Percentiles rank a stretch among this genome's conserved stretches.
phyloP scores from a whole-genome alignment of 2,888 invertebrate species.

The Melinopterus prodromus region DNA sequence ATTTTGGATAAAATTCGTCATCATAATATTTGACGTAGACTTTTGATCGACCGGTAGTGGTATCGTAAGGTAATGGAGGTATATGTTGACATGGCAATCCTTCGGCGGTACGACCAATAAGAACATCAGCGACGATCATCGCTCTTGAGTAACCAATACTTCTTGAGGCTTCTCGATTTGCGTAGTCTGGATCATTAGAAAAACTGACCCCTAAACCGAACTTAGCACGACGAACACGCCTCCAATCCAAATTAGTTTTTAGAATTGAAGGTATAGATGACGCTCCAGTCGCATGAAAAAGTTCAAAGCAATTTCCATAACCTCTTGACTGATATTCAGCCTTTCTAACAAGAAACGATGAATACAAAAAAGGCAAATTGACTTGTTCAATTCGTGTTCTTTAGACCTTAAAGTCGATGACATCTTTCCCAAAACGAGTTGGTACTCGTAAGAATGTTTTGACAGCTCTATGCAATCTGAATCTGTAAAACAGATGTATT shows the following conservation, averaged over 20 bases:
- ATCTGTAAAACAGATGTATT: not conserved
- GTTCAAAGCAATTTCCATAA: constrained; percentile 23
- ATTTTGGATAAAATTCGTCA: constrained; percentile 56
- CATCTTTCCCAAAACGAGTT: not conserved
- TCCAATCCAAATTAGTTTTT: constrained; percentile 51
- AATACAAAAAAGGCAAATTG: constrained; percentile 38
- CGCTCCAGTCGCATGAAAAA: constrained; percentile 50
- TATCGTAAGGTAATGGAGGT: constrained; percentile 50
- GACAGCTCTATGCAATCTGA: not conserved
- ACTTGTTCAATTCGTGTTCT: not conserved
- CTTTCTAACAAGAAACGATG: constrained; percentile 47
- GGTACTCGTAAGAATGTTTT: not conserved
- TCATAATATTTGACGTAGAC: constrained; percentile 57
- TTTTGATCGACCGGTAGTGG: constrained; percentile 47
- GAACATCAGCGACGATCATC: constrained; percentile 53
- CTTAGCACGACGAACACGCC: constrained; percentile 44
- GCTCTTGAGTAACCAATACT: constrained; percentile 46
- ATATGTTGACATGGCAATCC: constrained; percentile 29
- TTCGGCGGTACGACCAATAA: constrained; percentile 45
- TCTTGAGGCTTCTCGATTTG: constrained; percentile 47
- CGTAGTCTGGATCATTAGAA: constrained; percentile 48
- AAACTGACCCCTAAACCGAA: constrained; percentile 54
- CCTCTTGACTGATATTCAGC: constrained; percentile 47
- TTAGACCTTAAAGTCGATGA: not conserved
- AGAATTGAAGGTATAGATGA: constrained; percentile 49